Evolutionary conservation across 1,140 invertebrate genomes (phyloP), one percentile per base, ranked within the genome.

Genomic region (Ostrea edulis): DNA sequence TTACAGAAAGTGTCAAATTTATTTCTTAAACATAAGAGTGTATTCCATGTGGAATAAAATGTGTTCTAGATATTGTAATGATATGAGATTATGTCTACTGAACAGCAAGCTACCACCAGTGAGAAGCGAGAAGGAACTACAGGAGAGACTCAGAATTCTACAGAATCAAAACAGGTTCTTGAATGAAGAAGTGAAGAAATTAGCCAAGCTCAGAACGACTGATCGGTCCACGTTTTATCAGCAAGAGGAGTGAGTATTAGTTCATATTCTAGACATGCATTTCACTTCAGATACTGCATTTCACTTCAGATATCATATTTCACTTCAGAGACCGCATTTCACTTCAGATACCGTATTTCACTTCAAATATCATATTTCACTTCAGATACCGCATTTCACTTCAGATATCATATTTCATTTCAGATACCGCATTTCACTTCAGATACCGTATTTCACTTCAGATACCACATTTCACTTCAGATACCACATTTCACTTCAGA

Each of bases 81-180:
- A 44, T n/a, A 44, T 44, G 35, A 44, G 35, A 17, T 20, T 20
- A 17, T 62, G 7, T 62, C 14, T 52, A 52, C 8, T 82, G 53
- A 20, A 20, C 68, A 86, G 84, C 22, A 89, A 86, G 44, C 82
- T 51, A 54, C 29, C 77, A 53, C 62, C 86, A n/a, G 62, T 84
- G 0, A 90, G 90, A 82, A 44, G 82, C 22, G 91, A 90, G 54
- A 92, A 92, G 89, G 94, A 93, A 65, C 84, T 94, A 22, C 92
- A 94, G 85, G 95, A 95, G 87, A 91, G 94, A 71, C 90, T 94
- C 22, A 90, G 95, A 65, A 93, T 95, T 68, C 89, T 95, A 68
- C 94, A 94, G 84, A 95, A 95, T 88, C 95, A 95, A 90, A 96
- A 95, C 89, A 93, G 95, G 22, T 95, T 96, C 87, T 90, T 96